phyloP scores from a whole-genome alignment of 2,888 invertebrate genomes.

The Linnaemya vulpina region DNA sequence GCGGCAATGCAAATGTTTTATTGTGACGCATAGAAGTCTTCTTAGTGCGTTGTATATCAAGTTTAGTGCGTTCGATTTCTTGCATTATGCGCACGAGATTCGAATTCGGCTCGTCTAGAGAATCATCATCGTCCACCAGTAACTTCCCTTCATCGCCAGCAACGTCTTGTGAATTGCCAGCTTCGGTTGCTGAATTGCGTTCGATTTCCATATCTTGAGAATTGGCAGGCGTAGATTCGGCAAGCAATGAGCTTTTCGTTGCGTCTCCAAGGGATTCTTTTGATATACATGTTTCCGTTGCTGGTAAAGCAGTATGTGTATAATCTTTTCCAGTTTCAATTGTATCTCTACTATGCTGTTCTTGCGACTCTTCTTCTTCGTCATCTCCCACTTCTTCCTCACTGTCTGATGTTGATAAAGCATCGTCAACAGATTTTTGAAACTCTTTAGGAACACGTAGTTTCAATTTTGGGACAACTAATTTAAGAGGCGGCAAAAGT shows the following conservation, averaged over 20 bases:
- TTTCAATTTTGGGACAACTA: conserved; percentile 87
- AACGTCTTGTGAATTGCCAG: conserved; percentile 62
- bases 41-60: conserved; percentile 79
- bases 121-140: conserved; percentile 73
- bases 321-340: not conserved
- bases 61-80: conserved; percentile 80
- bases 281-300: not conserved
- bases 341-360: conserved; percentile 13
- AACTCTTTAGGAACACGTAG: conserved; percentile 87
- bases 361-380: conserved; percentile 63
- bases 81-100: conserved; percentile 78
- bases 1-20: conserved; percentile 53
- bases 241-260: conserved; percentile 40
- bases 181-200: conserved; percentile 69
- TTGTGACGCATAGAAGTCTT: conserved; percentile 73
- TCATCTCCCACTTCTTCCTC: conserved; percentile 77
- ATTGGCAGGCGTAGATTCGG: conserved; percentile 68
- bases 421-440: conserved; percentile 82
- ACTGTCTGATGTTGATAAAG: conserved; percentile 80
- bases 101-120: conserved; percentile 74
- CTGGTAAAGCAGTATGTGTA: not conserved
- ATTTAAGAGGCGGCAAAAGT: conserved; percentile 54
- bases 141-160: conserved; percentile 31
- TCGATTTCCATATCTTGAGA: conserved; percentile 64
- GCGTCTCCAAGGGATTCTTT: conserved; percentile 30